Conservation (phyloP, 1,140 invertebrate species). For the Papilio glaucus region DNA sequence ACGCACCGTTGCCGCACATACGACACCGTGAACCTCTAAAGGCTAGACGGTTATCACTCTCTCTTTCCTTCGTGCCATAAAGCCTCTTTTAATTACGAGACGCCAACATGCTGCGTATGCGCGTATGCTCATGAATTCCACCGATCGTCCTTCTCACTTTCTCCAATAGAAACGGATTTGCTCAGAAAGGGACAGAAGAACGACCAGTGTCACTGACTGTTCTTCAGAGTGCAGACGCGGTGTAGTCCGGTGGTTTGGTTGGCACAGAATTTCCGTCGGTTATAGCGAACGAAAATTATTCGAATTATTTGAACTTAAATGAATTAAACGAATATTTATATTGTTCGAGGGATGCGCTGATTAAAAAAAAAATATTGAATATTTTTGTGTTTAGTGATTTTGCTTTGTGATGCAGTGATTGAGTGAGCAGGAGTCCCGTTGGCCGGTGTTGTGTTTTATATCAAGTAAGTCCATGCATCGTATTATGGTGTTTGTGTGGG, state of each 20-base stretch:
- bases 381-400: conserved; percentile 55
- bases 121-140: conserved; percentile 68
- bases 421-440: conserved; percentile 67
- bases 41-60: conserved; percentile 50
- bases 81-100: conserved; percentile 53
- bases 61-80: conserved; percentile 49
- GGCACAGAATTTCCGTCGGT: conserved; percentile 23
- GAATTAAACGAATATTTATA: conserved; percentile 43
- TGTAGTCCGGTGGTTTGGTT: conserved; percentile 20
- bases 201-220: conserved; percentile 79
- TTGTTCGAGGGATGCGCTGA: conserved; percentile 43
- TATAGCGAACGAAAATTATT: conserved; percentile 65
- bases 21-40: conserved; percentile 63
- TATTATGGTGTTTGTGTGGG: conserved; percentile 56
- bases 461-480: conserved; percentile 63
- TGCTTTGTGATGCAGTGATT: conserved; percentile 49
- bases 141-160: conserved; percentile 58
- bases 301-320: conserved; percentile 58
- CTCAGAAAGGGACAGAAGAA: conserved; percentile 56
- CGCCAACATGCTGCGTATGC: conserved; percentile 48
- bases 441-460: conserved; percentile 54
- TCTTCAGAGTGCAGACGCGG: conserved; percentile 38
- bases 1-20: conserved; percentile 59
- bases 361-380: conserved; percentile 35
- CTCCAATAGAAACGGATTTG: conserved; percentile 38